Evolutionary conservation across 2,113 vertebrate genomes (phyloP).

Genomic region (Condylura cristata): DNA sequence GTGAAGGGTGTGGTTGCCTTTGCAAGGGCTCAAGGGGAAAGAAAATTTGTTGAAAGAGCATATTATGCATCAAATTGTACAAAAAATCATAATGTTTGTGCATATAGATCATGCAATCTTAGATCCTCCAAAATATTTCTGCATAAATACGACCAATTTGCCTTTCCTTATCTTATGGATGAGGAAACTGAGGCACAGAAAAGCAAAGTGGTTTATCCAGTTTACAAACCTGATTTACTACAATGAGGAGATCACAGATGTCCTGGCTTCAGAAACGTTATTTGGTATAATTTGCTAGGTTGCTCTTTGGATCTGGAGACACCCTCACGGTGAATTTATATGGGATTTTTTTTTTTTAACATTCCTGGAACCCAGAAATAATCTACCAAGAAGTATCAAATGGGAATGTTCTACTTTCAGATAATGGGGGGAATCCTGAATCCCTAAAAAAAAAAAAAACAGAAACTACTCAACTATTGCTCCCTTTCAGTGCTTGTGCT

Average conservation of each 20-base stretch:
- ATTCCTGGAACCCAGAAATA: not conserved
- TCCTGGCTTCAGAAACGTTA: not conserved
- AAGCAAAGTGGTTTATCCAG: not conserved
- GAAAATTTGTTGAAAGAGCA: not conserved
- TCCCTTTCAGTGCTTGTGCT: not conserved
- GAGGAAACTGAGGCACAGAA: not conserved
- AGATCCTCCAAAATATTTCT: not conserved
- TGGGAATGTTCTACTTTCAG: not conserved
- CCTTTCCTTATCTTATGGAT: not conserved
- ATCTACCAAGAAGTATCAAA: not conserved
- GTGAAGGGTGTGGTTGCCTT: not conserved
- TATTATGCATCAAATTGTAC: not conserved
- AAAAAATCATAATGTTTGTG: not conserved
- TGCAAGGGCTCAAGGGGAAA: not conserved
- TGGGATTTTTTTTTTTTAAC: no score
- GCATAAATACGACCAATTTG: not conserved
- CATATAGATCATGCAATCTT: not conserved
- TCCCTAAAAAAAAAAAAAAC: not conserved
- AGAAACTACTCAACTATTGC: not conserved
- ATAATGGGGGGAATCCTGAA: not conserved
- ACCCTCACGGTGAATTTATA: not conserved
- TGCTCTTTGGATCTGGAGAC: not conserved
- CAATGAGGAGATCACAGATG: not conserved
- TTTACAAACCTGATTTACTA: not conserved
- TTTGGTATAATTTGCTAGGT: not conserved